Evolutionary conservation across 2,888 invertebrate genomes (phyloP).

Genomic region (Vanessa cardui): DNA sequence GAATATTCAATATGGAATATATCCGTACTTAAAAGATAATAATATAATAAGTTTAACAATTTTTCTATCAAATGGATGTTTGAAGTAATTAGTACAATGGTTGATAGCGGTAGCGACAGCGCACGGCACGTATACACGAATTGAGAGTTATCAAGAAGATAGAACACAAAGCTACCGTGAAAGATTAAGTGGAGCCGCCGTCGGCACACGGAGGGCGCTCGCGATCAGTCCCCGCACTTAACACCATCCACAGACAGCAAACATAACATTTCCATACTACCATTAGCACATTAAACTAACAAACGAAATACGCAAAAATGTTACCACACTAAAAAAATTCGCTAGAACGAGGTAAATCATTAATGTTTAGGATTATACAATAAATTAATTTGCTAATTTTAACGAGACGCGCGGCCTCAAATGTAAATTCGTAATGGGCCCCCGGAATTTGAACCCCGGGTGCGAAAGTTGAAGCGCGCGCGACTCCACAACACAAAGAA

Average conservation of each 20-base stretch:
- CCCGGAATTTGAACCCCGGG: conserved; percentile 47
- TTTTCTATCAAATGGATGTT: neutral
- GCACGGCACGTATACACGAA: conserved; percentile 21
- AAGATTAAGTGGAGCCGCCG: conserved; percentile 25
- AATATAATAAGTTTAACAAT: too few species aligned
- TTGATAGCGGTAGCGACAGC: neutral
- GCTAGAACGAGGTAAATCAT: conserved; percentile 62
- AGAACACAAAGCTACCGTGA: conserved; percentile 37
- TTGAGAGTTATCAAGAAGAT: conserved; percentile 18
- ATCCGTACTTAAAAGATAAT: too few species aligned
- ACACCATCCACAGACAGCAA: conserved; percentile 52
- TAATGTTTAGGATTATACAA: conserved; percentile 55
- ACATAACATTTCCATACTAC: conserved; percentile 72
- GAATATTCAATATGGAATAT: neutral
- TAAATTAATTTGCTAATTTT: conserved; percentile 70
- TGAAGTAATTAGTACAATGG: neutral
- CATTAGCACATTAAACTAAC: conserved; percentile 69
- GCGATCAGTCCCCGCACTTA: conserved; percentile 22
- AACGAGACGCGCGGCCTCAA: conserved; percentile 58
- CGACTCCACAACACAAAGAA: conserved; percentile 56
- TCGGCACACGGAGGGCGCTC: conserved; percentile 17
- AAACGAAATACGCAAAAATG: conserved; percentile 64
- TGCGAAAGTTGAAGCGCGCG: conserved; percentile 56
- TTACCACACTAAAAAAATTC: conserved; percentile 78
- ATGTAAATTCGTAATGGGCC: conserved; percentile 67